Percentiles rank a stretch among this genome's conserved stretches.
Evolutionary conservation across 2,888 invertebrate genomes (phyloP).

Genomic region (Melinaea menophilus): DNA sequence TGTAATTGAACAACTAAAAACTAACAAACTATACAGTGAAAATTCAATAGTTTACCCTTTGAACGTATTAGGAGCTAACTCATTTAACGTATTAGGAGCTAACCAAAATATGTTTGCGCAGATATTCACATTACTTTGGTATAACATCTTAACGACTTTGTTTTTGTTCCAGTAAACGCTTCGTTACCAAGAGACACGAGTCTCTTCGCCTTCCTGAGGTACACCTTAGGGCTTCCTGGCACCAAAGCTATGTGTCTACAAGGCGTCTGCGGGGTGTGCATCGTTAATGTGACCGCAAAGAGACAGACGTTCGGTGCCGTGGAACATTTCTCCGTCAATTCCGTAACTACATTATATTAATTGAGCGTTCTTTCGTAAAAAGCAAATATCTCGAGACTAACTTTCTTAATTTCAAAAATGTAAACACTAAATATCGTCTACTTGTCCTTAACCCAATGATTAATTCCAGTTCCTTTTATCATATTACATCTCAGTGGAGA

Average conservation of each 20-base stretch:
- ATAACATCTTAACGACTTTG: neutral
- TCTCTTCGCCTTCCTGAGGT: conserved; percentile 80
- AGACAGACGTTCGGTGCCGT: conserved; percentile 44
- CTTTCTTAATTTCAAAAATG: too few species aligned
- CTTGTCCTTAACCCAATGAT: too few species aligned
- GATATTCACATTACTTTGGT: neutral
- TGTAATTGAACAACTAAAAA: too few species aligned
- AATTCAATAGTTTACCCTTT: too few species aligned
- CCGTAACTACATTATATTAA: conserved; percentile 45
- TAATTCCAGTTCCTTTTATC: too few species aligned
- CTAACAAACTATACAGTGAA: too few species aligned
- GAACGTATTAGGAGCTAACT: too few species aligned
- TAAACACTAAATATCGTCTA: too few species aligned
- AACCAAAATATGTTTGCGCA: neutral
- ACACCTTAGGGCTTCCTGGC: conserved; percentile 78
- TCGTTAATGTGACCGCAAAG: conserved; percentile 58
- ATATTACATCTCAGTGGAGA: too few species aligned
- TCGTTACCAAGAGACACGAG: conserved; percentile 70
- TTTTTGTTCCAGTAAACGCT: conserved; percentile 46
- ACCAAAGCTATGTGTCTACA: conserved; percentile 79
- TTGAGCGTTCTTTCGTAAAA: neutral
- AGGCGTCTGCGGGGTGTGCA: conserved; percentile 64
- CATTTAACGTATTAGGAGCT: too few species aligned
- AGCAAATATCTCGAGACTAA: too few species aligned
- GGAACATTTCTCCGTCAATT: conserved; percentile 64